Conservation (phyloP, 2,113 vertebrate genomes). For the Nansenia antarctica region DNA sequence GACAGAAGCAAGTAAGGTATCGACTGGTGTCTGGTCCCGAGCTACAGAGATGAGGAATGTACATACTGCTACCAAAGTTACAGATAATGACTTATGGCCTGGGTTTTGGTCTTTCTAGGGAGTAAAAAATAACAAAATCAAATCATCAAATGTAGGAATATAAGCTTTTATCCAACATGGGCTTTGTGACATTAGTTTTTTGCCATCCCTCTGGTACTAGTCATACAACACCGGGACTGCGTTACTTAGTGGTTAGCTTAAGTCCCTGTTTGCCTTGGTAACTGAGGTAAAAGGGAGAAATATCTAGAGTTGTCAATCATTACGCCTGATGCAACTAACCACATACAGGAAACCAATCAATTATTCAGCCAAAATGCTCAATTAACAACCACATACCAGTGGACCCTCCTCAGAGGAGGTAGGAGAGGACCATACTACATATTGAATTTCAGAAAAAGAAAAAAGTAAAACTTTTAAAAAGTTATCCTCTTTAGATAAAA, state of each 20-base stretch:
- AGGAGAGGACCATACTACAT: too few species aligned
- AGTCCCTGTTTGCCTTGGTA: conserved; percentile 44
- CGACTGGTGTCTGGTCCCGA: not conserved
- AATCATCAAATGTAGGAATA: conserved; percentile 27
- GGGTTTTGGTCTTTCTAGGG: conserved; percentile 21
- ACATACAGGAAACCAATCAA: conserved; percentile 30
- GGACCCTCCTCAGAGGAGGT: too few species aligned
- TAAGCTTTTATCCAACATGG: conserved; percentile 11
- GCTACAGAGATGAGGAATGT: conserved; percentile 5
- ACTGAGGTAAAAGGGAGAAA: conserved; percentile 15
- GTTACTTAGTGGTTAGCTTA: conserved; percentile 22
- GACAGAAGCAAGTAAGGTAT: not conserved
- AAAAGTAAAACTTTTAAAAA: too few species aligned
- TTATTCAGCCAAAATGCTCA: conserved; percentile 51
- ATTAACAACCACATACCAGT: too few species aligned
- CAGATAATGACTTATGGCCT: conserved; percentile 9
- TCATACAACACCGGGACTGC: conserved; percentile 12
- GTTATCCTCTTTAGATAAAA: too few species aligned
- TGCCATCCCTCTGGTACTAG: not conserved
- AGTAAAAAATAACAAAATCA: not conserved
- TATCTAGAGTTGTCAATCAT: conserved; percentile 30
- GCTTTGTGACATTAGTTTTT: conserved; percentile 21
- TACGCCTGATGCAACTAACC: conserved; percentile 49
- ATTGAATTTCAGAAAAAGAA: too few species aligned
- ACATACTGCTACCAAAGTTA: conserved; percentile 18